A percentile compares a stretch with the other conserved stretches of the same genome.
Conservation (phyloP, 2,797 vertebrate species). For the Crenichthys baileyi region DNA sequence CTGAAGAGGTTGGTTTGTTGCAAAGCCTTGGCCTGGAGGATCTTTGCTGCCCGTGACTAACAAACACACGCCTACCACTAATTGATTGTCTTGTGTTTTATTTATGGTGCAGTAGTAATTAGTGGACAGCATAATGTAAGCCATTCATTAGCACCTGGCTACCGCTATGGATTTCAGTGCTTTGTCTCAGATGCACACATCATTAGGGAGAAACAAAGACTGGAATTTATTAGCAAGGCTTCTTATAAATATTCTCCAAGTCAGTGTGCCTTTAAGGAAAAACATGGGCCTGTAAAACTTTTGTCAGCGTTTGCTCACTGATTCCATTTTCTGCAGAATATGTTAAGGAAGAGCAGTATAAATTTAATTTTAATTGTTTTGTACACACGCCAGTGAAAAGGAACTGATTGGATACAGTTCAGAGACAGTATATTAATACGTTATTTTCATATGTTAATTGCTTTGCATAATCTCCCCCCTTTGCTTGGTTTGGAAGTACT, state of each 20-base stretch:
- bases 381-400: slow-evolving; percentile 99
- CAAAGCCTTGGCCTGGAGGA: slow-evolving; percentile 74
- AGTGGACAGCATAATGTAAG: slow-evolving; percentile 85
- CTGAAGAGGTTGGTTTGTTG: slow-evolving; percentile 70
- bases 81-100: slow-evolving; percentile 88
- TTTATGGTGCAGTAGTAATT: slow-evolving; percentile 86
- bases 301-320: slow-evolving; percentile 91
- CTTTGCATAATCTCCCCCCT: slow-evolving; percentile 97
- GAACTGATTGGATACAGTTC: slow-evolving; percentile 99
- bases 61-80: slow-evolving; percentile 82
- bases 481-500: slow-evolving; percentile 94
- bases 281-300: slow-evolving; percentile 91
- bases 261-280: slow-evolving; percentile 86
- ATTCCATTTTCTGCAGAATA: slow-evolving; percentile 97
- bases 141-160: slow-evolving; percentile 87
- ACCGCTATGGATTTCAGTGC: slow-evolving; percentile 83
- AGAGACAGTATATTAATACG: slow-evolving; percentile 99
- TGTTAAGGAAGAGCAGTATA: slow-evolving; percentile 98
- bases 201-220: slow-evolving; percentile 85
- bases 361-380: slow-evolving; percentile 99
- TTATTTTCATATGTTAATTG: slow-evolving; percentile 99
- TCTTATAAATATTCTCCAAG: slow-evolving; percentile 85
- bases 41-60: slow-evolving; percentile 78
- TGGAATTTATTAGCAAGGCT: slow-evolving; percentile 83
- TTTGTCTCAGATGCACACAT: slow-evolving; percentile 84